Percentiles rank a stretch among this genome's conserved stretches.
These are phyloP conservation scores for Coelinius sp. DNA, from an alignment of 2,888 invertebrate species.

Conservation along the genomic window DNA sequence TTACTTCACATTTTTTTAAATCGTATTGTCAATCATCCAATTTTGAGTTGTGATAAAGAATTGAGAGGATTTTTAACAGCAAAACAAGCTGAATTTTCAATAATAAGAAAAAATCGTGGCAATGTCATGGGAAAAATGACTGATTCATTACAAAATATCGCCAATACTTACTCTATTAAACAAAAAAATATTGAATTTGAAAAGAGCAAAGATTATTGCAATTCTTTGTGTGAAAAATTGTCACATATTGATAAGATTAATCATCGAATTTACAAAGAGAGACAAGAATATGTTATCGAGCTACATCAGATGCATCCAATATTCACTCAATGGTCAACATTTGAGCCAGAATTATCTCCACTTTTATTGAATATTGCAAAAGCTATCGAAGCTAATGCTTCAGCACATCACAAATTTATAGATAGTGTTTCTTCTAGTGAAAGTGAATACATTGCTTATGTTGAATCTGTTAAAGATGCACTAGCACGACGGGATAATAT, in stretches of 20 bases:
- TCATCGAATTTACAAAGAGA: constrained; percentile 77
- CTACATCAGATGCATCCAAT: constrained; percentile 76
- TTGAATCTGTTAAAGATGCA: constrained; percentile 79
- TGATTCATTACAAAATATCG: constrained; percentile 74
- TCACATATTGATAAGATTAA: constrained; percentile 77
- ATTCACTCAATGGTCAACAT: constrained; percentile 76
- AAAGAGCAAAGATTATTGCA: constrained; percentile 76
- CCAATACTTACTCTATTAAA: constrained; percentile 73
- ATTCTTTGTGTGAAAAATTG: constrained; percentile 76
- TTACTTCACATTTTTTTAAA: constrained; percentile 78
- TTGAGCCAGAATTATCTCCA: constrained; percentile 73
- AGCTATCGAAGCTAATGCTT: constrained; percentile 72
- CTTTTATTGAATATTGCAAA: constrained; percentile 71
- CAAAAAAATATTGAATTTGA: constrained; percentile 77
- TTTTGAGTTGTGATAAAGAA: constrained; percentile 78
- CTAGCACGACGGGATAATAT: constrained; percentile 76
- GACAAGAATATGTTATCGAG: constrained; percentile 74
- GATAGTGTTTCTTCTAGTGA: constrained; percentile 71
- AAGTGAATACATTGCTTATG: constrained; percentile 77
- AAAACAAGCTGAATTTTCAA: constrained; percentile 77
- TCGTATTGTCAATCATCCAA: constrained; percentile 79
- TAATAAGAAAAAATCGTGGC: constrained; percentile 75
- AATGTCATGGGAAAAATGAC: constrained; percentile 74
- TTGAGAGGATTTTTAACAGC: constrained; percentile 78
- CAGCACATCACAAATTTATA: constrained; percentile 72